Base-by-base conservation (phyloP, 1,140 invertebrate species). In the Bombus fervidus region DNA sequence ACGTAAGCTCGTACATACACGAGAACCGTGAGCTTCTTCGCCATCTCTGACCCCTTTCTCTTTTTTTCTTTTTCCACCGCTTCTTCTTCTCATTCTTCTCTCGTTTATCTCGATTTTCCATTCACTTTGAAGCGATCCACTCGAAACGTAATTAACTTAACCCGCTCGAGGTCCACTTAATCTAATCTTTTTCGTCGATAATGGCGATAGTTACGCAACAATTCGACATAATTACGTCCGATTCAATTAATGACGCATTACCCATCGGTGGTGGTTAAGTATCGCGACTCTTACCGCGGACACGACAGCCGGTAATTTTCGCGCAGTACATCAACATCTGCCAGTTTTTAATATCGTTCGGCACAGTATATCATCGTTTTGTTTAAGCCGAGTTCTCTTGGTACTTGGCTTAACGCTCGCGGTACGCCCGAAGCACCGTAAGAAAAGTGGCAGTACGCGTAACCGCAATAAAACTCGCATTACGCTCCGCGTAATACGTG, bases 1-100 rank as follows among this genome's bases (percentile, higher is more conserved):
- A 89, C 84, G 90, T 93, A 87, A 86, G 81, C 79, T 89, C 62
- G 82, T 82, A 86, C 91, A 53, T 91, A 91, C 93, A 94, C 92
- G 92, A 93, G 91, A 53, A 53, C 47, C 47, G 47, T 22, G 47
- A 95, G 92, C 89, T 91, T 87, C 87, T 84, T 85, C 41, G 25
- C 75, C 72, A 18, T 59, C 25, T 47, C 37, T 41, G 4, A 3
- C 31, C 78, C 64, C 68, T 3, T 74, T 64, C 25, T 18, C 68
- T 80, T 31, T 9, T 37, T 1, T 31, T 9, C 34, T 1, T 34
- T 3, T 4, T 71, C 37, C 25, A 6, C 41, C 76, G 37, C 75
- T 34, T 69, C 37, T 31, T 57, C 34, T 39, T 9, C 34, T 71
- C 79, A 25, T 41, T 68, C 31, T 31, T 18, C 22, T 8, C 5